Evolutionary conservation across 2,113 vertebrate genomes (phyloP).

Genomic region (Gasterosteus nipponicus): DNA sequence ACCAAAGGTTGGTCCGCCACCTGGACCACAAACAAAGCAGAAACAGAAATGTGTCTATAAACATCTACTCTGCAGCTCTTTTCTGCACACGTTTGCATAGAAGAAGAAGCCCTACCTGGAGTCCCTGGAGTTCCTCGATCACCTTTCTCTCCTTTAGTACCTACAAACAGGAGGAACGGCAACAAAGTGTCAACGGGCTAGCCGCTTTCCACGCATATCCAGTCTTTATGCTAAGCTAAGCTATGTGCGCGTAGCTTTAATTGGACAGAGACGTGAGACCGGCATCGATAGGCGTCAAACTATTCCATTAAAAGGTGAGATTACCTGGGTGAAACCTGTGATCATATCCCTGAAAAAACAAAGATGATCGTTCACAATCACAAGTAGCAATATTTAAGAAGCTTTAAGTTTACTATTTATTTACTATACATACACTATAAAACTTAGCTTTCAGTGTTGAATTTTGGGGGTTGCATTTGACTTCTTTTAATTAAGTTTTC

Average conservation of each 20-base stretch:
- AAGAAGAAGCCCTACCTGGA: constrained; percentile 75
- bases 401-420: background rate
- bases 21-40: constrained; percentile 43
- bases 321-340: constrained; percentile 61
- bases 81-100: background rate
- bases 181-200: background rate
- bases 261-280: background rate
- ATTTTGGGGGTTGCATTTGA: too few species aligned
- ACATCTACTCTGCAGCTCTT: background rate
- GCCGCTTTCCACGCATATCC: background rate
- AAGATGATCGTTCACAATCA: background rate
- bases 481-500: too few species aligned
- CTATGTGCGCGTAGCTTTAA: background rate
- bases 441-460: too few species aligned
- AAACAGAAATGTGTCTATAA: constrained; percentile 1
- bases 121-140: constrained; percentile 81
- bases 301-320: background rate
- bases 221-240: background rate
- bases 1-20: constrained; percentile 60
- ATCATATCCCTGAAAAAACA: constrained; percentile 55
- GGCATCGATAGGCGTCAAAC: background rate
- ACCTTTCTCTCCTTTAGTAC: constrained; percentile 85
- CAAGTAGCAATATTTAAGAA: background rate
- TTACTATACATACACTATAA: too few species aligned
- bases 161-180: constrained; percentile 39